These are phyloP conservation scores for Denticeps clupeoides DNA, from an alignment of 2,797 vertebrate species.

Conservation along the genomic window DNA sequence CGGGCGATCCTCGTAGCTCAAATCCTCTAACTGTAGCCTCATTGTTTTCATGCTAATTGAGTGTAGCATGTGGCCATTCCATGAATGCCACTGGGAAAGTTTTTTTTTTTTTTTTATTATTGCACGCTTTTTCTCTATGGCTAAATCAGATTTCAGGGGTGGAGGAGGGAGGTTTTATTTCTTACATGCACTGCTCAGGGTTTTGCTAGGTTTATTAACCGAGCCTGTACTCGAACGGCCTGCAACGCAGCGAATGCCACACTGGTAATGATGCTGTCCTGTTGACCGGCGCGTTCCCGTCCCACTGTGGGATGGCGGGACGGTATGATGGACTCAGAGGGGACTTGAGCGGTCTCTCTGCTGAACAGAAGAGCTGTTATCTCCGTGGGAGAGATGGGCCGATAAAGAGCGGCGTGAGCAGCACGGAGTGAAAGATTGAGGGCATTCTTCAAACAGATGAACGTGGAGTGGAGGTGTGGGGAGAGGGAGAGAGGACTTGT, in stretches of 20 bases:
- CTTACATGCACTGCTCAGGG: no score
- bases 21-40: constrained; percentile 38
- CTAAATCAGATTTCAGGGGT: constrained; percentile 40
- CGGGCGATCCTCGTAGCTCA: constrained; percentile 20
- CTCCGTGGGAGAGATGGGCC: constrained; percentile 45
- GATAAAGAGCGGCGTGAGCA: no score
- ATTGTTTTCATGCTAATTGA: constrained; percentile 54
- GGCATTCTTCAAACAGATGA: no score
- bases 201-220: no score
- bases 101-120: no score
- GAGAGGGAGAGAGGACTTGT: no score
- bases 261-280: constrained; percentile 18
- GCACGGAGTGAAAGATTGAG: no score
- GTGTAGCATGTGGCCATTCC: constrained; percentile 44
- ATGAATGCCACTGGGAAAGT: constrained; percentile 33
- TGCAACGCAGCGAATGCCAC: no score
- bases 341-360: constrained; percentile 24
- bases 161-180: no score
- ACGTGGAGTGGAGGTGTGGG: no score
- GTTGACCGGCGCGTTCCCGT: constrained; percentile 30
- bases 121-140: constrained; percentile 24
- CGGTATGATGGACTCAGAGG: constrained; percentile 17
- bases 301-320: constrained; percentile 26
- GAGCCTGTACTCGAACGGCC: no score
- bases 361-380: constrained; percentile 44